A percentile compares a stretch with the other conserved stretches of the same genome.
Evolutionary conservation across 2,888 invertebrate genomes (phyloP).

Genomic region (Chrysodeixis includens): DNA sequence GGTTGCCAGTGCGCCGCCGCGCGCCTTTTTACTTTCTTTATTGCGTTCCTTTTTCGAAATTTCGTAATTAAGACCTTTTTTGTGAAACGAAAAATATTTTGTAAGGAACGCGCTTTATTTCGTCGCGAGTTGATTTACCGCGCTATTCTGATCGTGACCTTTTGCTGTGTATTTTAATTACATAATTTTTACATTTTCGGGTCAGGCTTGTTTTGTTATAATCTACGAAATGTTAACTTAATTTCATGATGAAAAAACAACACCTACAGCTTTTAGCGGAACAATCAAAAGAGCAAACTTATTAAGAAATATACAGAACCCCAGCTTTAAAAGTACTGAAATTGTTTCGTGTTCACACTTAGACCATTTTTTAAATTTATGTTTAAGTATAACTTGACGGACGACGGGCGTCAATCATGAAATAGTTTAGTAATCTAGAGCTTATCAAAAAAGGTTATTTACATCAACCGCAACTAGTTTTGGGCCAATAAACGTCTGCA

Average conservation of each 20-base stretch:
- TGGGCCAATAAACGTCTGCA: not conserved
- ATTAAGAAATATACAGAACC: not conserved
- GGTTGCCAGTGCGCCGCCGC: conserved; percentile 55
- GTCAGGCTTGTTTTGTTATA: conserved; percentile 16
- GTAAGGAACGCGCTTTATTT: conserved; percentile 58
- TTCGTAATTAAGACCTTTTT: conserved; percentile 81
- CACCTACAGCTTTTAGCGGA: not conserved
- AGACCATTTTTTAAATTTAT: not conserved
- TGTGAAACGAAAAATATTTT: conserved; percentile 63
- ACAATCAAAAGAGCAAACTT: not conserved
- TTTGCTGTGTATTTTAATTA: conserved; percentile 55
- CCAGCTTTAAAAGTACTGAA: not conserved
- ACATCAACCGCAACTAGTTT: conserved; percentile 7
- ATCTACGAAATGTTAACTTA: not conserved
- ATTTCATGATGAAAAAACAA: not conserved
- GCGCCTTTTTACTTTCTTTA: conserved; percentile 74
- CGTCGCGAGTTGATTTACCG: conserved; percentile 54
- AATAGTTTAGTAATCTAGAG: not conserved
- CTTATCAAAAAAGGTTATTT: not conserved
- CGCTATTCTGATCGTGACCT: conserved; percentile 53
- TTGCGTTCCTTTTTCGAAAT: conserved; percentile 77
- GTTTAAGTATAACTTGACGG: not conserved
- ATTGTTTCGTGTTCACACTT: not conserved
- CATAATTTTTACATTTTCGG: conserved; percentile 43
- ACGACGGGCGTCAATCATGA: not conserved